Evolutionary conservation across 2,888 invertebrate genomes (phyloP), one percentile per base, ranked within the genome.

Genomic region (Drosophila mimica): DNA sequence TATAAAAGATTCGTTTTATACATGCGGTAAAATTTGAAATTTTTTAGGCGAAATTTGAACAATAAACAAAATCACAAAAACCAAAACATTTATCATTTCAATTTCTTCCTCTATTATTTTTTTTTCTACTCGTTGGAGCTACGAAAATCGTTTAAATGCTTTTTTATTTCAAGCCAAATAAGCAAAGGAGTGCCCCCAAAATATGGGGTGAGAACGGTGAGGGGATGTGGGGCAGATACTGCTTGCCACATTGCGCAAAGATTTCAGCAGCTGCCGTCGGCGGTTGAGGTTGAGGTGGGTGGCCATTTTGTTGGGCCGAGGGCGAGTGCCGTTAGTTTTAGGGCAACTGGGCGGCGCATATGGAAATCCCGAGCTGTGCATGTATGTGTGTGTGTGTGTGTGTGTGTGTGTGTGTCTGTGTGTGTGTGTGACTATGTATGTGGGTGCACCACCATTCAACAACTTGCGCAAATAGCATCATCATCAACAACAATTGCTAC

Each of bases 11-110:
- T 48, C 88, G 79, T 89, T 89, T 89, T 85, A 85, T 85, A 75
- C 86, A 74, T 85, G 85, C 83, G 90, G 85, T 90, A 70, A 82
- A 85, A 88, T 85, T 82, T 77, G 70, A 80, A 89, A 62, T 87
- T 85, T 88, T 79, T 88, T 86, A 79, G 64, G 73, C 87, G 89
- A 90, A 87, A 79, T 86, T 88, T 87, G 76, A 90, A 88, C 91
- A 88, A 88, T 88, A 88, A 88, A 88, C 88, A 89, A 90, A 88
- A 88, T 89, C 89, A 90, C 91, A 89, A 90, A 88, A 88, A 88
- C 88, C 89, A 88, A 90, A 88, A 88, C 91, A 88, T 88, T 88
- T 89, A 88, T 90, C 91, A 90, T 87, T 89, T 74, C 76, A 90
- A 72, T 72, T 86, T 88, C 46, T 60, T 2, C 36, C 54, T 58